Conservation (phyloP, 2,113 vertebrate species). For the Ictidomys tridecemlineatus region DNA sequence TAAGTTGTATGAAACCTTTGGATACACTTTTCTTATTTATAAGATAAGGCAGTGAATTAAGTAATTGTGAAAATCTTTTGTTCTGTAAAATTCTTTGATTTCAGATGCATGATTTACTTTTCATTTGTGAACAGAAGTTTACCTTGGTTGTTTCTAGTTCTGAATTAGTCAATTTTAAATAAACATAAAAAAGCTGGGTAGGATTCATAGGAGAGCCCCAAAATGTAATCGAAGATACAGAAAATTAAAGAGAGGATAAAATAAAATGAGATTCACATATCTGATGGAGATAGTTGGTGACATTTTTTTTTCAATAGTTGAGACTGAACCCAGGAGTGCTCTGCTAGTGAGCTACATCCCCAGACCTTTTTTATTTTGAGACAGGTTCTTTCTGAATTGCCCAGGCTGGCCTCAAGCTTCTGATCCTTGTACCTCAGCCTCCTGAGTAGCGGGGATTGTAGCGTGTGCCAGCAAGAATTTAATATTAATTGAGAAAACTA, state of each 20-base stretch:
- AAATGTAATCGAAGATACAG: slow-evolving; percentile 4
- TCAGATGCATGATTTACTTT: slow-evolving; percentile 8
- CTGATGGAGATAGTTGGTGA: background rate
- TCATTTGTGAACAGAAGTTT: background rate
- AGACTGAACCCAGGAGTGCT: background rate
- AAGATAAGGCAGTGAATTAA: background rate
- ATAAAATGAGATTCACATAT: slow-evolving; percentile 15
- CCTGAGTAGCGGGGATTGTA: background rate
- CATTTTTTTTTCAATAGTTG: background rate
- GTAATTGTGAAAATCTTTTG: background rate
- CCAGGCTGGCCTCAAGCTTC: background rate
- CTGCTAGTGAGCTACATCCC: background rate
- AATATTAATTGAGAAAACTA: slow-evolving; percentile 39
- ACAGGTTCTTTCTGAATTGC: background rate
- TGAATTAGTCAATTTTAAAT: background rate
- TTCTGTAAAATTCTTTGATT: background rate
- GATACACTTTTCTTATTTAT: background rate
- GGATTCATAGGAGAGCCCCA: background rate
- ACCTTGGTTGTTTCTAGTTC: background rate
- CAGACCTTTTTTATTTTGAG: background rate
- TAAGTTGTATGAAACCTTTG: background rate
- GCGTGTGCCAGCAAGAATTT: background rate
- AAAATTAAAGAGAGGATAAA: slow-evolving; percentile 3
- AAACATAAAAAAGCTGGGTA: background rate
- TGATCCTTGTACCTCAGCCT: background rate